Evolutionary conservation across 2,113 vertebrate species (phyloP), one percentile per base, ranked within the genome.

Genomic region (Phrynocephalus versicolor): DNA sequence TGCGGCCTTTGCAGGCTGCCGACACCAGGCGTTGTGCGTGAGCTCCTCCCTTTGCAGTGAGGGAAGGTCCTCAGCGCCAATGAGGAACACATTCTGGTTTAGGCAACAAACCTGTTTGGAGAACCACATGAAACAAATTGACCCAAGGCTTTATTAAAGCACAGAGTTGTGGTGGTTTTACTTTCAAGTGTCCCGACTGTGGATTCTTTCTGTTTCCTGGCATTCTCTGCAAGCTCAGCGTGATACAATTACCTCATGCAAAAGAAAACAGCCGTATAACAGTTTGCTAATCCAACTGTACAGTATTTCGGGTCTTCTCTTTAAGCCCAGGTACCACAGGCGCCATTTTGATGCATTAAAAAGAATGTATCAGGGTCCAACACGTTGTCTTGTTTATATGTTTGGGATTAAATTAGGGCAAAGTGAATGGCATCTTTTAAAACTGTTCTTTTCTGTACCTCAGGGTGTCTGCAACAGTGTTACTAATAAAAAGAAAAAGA

Each of bases 61-160:
- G 30, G 23, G 33, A 18, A 30, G 30, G 30, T 72, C 51, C 37
- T 79, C 18, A 72, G 67, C 33, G n/a, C 16, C 62, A 85, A 80
- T 45, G 33, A 27, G 57, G n/a, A 64, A 45, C 2, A 12, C 57
- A 35, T 1, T n/a, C 21, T 7, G 35, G 14, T 79, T 79, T 57
- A 58, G 25, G 37, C 2, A 33, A 70, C 19, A 86, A 83, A 81
- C 77, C 3, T 64, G 62, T 84, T 33, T 74, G 65, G 82, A 82
- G 51, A 87, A 78, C n/a, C 58, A 27, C 55, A 30, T 78, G 57
- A 67, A 67, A 67, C 33, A 79, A 79, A 64, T 3, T 15, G 83
- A 81, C 88, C 88, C 77, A 81, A 92, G 93, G 89, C 91, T 89
- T 94, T 95, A 89, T 15, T 37, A 72, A 89, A 83, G 78, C 77